A percentile compares a stretch with the other conserved stretches of the same genome.
These are phyloP conservation scores for Eleutherodactylus coqui DNA, from an alignment of 2,797 vertebrate genomes.

Conservation along the genomic window DNA sequence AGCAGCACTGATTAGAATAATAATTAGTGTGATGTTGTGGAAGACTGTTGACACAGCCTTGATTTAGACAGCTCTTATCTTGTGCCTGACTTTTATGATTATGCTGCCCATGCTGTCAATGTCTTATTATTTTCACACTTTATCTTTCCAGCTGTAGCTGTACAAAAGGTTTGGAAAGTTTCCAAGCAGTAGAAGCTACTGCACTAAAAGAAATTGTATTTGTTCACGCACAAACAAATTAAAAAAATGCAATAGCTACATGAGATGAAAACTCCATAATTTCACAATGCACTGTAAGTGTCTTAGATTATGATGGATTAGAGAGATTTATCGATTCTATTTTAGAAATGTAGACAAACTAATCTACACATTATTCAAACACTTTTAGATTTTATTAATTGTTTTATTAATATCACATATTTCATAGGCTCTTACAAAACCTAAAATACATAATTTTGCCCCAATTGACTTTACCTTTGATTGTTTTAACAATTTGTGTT, in stretches of 20 bases:
- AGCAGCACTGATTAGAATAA: constrained; percentile 65
- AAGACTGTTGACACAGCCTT: constrained; percentile 50
- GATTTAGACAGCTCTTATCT: constrained; percentile 59
- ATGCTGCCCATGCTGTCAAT: constrained; percentile 46
- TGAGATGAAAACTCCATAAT: not conserved
- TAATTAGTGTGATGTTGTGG: constrained; percentile 64
- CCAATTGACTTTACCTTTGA: not conserved
- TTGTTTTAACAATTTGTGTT: not conserved
- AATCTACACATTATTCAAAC: too few species aligned
- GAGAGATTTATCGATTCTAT: not conserved
- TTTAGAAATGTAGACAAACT: not conserved
- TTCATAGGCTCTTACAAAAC: not conserved
- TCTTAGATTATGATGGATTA: not conserved
- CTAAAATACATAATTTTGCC: not conserved
- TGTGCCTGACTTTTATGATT: constrained; percentile 60
- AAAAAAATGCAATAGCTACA: not conserved
- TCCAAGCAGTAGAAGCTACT: not conserved
- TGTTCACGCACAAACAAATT: constrained; percentile 23
- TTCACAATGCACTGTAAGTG: not conserved
- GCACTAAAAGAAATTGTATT: not conserved
- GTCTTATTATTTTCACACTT: constrained; percentile 50
- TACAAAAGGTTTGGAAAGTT: constrained; percentile 21
- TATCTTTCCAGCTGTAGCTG: constrained; percentile 57
- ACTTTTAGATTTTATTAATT: not conserved
- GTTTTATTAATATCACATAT: not conserved